Evolutionary conservation across 2,888 invertebrate genomes (phyloP).

Genomic region (Salticus scenicus): DNA sequence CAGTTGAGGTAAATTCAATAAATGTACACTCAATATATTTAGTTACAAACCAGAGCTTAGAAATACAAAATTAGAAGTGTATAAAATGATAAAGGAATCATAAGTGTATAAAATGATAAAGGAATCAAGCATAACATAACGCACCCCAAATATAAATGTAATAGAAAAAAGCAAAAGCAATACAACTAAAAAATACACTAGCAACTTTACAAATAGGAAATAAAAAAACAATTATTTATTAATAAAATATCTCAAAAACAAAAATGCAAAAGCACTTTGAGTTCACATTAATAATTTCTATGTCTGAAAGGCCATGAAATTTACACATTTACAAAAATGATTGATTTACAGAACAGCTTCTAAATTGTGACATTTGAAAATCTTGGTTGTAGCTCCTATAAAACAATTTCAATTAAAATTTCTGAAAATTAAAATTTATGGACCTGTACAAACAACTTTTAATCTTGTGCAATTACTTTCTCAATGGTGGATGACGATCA

Average conservation of each 20-base stretch:
- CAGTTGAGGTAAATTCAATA: conserved; percentile 28
- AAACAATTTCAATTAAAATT: conserved; percentile 38
- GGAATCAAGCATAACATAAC: not conserved
- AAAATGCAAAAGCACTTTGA: conserved; percentile 2
- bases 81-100: too few relatives aligned
- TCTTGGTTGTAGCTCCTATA: conserved; percentile 21
- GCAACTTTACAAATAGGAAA: not conserved
- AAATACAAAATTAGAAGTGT: too few relatives aligned
- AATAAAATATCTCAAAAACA: not conserved
- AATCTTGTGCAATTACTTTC: conserved; percentile 21
- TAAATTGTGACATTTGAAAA: not conserved
- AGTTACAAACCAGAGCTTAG: not conserved
- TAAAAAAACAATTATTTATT: not conserved
- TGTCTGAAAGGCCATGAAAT: conserved; percentile 32
- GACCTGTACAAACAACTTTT: conserved; percentile 19
- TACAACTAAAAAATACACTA: too few relatives aligned
- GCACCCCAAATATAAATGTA: not conserved
- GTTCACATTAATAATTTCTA: not conserved
- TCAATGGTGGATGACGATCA: conserved; percentile 39
- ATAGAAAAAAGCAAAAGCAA: not conserved
- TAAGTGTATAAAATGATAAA: too few relatives aligned
- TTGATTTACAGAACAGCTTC: conserved; percentile 24
- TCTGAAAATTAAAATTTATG: conserved; percentile 30
- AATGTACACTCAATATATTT: not conserved
- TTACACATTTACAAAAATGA: not conserved